A percentile compares a stretch with the other conserved stretches of the same genome.
phyloP scores from a whole-genome alignment of 2,888 invertebrate species.

The Geophilus truncorum region DNA sequence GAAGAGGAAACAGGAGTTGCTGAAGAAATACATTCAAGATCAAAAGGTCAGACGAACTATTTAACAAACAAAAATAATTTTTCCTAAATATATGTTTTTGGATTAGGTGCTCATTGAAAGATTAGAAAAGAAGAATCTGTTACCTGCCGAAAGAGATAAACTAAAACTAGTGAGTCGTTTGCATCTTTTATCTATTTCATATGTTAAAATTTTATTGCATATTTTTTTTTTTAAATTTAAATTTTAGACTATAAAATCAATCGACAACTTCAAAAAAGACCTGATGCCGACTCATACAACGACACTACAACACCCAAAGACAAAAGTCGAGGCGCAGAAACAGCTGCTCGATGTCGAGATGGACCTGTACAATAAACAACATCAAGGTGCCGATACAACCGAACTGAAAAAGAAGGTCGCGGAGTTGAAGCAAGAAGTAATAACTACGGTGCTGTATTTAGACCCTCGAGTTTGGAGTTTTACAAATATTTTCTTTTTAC shows the following conservation, averaged over 20 bases:
- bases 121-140: conserved; percentile 64
- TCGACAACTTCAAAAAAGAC: conserved; percentile 69
- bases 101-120: conserved; percentile 64
- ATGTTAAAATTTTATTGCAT: background rate
- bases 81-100: background rate
- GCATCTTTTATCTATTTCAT: background rate
- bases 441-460: background rate
- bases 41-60: conserved; percentile 57
- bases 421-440: conserved; percentile 58
- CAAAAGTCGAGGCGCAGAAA: conserved; percentile 73
- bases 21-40: conserved; percentile 84
- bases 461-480: background rate
- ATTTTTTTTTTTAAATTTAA: no score
- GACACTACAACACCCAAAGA: conserved; percentile 53
- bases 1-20: conserved; percentile 74
- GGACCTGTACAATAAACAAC: conserved; percentile 83
- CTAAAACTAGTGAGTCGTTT: conserved; percentile 58
- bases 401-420: conserved; percentile 70
- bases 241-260: conserved; percentile 66
- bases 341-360: conserved; percentile 86
- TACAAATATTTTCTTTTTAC: background rate
- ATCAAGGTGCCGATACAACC: conserved; percentile 78
- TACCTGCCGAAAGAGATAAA: conserved; percentile 62
- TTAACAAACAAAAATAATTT: background rate
- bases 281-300: conserved; percentile 39